These are phyloP conservation scores for Aplidium turbinatum DNA, from an alignment of 23 tunicate genomes.

Conservation along the genomic window DNA sequence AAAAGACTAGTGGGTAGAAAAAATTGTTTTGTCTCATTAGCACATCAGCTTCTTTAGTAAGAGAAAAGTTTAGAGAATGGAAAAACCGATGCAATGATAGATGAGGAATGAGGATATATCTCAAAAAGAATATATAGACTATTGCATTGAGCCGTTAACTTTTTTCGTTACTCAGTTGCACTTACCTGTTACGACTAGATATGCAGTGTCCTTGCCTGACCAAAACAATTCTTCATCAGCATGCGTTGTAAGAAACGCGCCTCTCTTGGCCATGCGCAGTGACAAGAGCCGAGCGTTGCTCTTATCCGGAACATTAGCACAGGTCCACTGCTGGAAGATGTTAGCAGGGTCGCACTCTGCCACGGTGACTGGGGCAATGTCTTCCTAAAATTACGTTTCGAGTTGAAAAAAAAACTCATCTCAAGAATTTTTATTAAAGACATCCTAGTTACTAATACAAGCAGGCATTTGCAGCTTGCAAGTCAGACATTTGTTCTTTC, in stretches of 20 bases:
- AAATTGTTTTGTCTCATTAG: too few relatives aligned
- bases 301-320: slow-evolving; percentile 25
- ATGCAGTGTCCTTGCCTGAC: slow-evolving; percentile 26
- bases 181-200: slow-evolving; percentile 68
- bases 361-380: slow-evolving; percentile 24
- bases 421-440: neutral
- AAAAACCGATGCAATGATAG: too few relatives aligned
- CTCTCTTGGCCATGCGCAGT: slow-evolving; percentile 31
- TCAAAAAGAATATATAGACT: too few relatives aligned
- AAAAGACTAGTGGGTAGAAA: too few relatives aligned
- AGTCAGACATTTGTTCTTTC: too few relatives aligned
- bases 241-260: slow-evolving; percentile 54
- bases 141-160: too few relatives aligned
- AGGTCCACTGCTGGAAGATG: slow-evolving; percentile 64
- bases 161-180: too few relatives aligned
- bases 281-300: slow-evolving; percentile 43
- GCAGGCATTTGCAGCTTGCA: neutral
- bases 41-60: too few relatives aligned
- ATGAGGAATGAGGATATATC: too few relatives aligned
- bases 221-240: slow-evolving; percentile 38
- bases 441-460: neutral
- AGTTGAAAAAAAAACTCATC: neutral
- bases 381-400: slow-evolving; percentile 36
- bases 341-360: slow-evolving; percentile 56
- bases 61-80: too few relatives aligned